Evolutionary conservation across 2,113 vertebrate genomes (phyloP), one percentile per base, ranked within the genome.

Genomic region (Chaetodon auriga): DNA sequence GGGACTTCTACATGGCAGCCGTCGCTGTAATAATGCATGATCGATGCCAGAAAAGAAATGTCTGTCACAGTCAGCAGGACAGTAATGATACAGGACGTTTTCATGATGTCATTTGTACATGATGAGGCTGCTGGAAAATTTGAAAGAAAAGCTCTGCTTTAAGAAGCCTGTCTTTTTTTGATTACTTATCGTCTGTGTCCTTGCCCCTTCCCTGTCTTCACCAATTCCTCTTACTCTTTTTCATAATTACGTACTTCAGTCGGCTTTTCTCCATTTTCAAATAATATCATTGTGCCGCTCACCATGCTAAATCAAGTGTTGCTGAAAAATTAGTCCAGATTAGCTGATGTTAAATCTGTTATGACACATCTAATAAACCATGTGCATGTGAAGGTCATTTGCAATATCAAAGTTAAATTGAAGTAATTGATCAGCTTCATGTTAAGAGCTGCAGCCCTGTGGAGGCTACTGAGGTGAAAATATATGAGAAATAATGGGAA

Each of bases 291-390:
- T 2, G 19, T 0, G 6, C 62, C 11, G 49, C 60, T 66, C 10
- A 36, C 23, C 35, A 13, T 36, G 60, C 48, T 61, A 77, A 89
- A 79, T 83, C 74, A 55, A 65, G 61, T 76, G 70, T 62, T 81
- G 69, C 74, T 1, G 13, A n/a, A 63, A 74, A 79, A 86, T 63
- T 21, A 71, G 66, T 53, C 15, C 16, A 41, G 80, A 76, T 81
- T 62, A 84, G 66, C 61, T 55, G 35, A 35, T 83, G 35, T 79
- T 51, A 80, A 87, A 87, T 83, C 48, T 80, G 78, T 76, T 83
- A 62, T 77, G 87, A 79, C 81, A 66, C 57, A n/a, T 41, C 63
- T 79, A 83, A 87, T 83, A 73, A 68, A 61, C 23, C 1, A 0
- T 8, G 4, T 19, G 35, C 57, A 43, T 49, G 51, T 64, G 58